These are phyloP conservation scores for Gambusia holbrooki DNA, from an alignment of 2,113 vertebrate genomes.

Conservation along the genomic window DNA sequence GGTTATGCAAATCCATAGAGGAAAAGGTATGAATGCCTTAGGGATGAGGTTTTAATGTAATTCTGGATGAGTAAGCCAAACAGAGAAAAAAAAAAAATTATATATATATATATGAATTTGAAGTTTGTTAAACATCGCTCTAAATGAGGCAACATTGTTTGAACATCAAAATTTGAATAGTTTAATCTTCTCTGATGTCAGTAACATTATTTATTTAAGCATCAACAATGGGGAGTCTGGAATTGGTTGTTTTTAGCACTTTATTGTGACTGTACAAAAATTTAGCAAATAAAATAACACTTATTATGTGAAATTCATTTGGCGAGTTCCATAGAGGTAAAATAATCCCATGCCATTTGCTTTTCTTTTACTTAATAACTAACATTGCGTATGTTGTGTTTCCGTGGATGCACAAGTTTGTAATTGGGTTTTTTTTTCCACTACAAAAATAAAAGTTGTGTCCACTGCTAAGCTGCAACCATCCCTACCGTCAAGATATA, in stretches of 20 bases:
- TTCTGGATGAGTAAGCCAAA: too few species aligned
- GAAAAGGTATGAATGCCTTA: too few species aligned
- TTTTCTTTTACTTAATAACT: constrained; percentile 3
- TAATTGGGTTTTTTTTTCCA: neutral
- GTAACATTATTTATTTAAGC: too few species aligned
- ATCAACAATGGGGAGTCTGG: neutral
- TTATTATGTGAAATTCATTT: constrained; percentile 61
- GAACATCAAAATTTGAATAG: too few species aligned
- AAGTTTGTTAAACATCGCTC: too few species aligned
- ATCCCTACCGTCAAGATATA: constrained; percentile 36
- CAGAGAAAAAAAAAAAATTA: too few species aligned
- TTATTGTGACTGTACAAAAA: constrained; percentile 78
- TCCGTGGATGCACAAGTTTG: constrained; percentile 32
- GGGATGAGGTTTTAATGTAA: too few species aligned
- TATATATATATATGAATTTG: neutral
- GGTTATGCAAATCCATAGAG: too few species aligned
- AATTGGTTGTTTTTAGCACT: constrained; percentile 52
- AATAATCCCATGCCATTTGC: constrained; percentile 24
- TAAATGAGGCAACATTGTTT: too few species aligned
- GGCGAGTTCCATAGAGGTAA: constrained; percentile 55
- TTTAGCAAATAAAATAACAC: constrained; percentile 68
- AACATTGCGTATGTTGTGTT: constrained; percentile 10
- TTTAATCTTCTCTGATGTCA: neutral
- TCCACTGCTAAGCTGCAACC: constrained; percentile 16
- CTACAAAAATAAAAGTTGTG: constrained; percentile 11